These are phyloP conservation scores for Coelinius sp. DNA, from an alignment of 2,888 invertebrate species.

Conservation along the genomic window DNA sequence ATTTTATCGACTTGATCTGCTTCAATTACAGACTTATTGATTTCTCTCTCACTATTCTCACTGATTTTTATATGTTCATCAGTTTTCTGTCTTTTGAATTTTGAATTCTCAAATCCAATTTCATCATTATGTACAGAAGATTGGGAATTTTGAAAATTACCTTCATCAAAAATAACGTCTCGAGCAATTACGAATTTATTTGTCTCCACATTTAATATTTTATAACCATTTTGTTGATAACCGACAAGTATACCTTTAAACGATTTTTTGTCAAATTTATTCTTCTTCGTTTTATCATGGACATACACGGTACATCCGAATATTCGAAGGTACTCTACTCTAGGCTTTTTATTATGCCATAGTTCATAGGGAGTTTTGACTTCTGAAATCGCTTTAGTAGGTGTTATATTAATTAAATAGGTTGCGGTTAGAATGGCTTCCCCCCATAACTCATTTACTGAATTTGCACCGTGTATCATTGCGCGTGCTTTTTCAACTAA, in stretches of 20 bases:
- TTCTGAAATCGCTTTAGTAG: not conserved
- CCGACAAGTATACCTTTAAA: constrained; percentile 33
- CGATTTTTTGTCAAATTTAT: constrained; percentile 35
- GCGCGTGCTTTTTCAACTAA: constrained; percentile 18
- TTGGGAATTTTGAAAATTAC: constrained; percentile 25
- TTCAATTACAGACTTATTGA: not conserved
- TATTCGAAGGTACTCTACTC: constrained; percentile 23
- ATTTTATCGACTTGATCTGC: not conserved
- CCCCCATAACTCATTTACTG: not conserved
- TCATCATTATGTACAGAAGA: not conserved
- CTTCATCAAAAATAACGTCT: constrained; percentile 28
- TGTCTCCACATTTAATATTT: constrained; percentile 5
- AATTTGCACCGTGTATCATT: not conserved
- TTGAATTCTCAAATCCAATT: not conserved
- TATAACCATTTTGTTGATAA: constrained; percentile 32
- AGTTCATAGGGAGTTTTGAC: constrained; percentile 19
- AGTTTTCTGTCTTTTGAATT: not conserved
- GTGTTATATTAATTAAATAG: constrained; percentile 32
- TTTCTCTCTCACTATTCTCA: not conserved
- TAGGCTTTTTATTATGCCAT: constrained; percentile 25
- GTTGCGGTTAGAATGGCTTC: constrained; percentile 40
- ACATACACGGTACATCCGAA: constrained; percentile 36
- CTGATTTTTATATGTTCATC: not conserved
- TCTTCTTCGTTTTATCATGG: constrained; percentile 22
- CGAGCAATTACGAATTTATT: constrained; percentile 27